Base-by-base conservation (phyloP, 2,888 invertebrate species). In the Ormyrus labotus region DNA sequence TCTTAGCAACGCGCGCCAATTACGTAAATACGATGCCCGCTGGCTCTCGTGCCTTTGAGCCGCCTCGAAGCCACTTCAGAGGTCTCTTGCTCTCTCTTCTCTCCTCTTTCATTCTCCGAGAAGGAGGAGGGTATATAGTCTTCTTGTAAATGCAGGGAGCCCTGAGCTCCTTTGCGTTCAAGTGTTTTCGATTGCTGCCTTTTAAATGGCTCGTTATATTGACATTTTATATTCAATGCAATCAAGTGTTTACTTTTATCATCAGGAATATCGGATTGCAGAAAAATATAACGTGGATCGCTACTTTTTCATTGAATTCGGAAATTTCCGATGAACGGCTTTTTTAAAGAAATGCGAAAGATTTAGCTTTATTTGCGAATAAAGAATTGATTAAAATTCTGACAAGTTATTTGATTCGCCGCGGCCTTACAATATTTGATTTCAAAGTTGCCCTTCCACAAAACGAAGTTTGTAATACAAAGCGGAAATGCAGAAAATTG, bases 21-120 rank as follows among this genome's bases (percentile, higher is more conserved):
- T 81, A 81, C 78, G 78, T 72, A 72, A 81, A 79, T 60, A 75
- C 71, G 61, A 75, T 70, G 64, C 53, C 57, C 48, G 61, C 70
- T 48, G 6, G 73, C 8, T 10, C 13, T 11, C 6, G 8, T 55
- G 50, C 47, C 71, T 79, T 72, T 68, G 63, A 73, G 45, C 34
- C 55, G 72, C 13, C 61, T 9, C 61, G 57, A 63, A 58, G 51
- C 72, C 69, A 81, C 74, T 81, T 63, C 72, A 76, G 74, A 68
- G 53, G 34, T 9, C 57, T 57, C 63, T 13, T 9, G 57, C 58
- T 57, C 74, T 58, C 48, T 57, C 67, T 34, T 53, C 47, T 64
- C 51, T 50, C 45, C 48, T 45, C 63, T 45, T 13, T 51, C 67
- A 19, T 48, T 51, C 67, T 67, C 51, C 1, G 4, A 34, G n/a